A percentile compares a stretch with the other conserved stretches of the same genome.
These are phyloP conservation scores for Sebastes hubbsi DNA, from an alignment of 2,797 vertebrate species.

Conservation along the genomic window DNA sequence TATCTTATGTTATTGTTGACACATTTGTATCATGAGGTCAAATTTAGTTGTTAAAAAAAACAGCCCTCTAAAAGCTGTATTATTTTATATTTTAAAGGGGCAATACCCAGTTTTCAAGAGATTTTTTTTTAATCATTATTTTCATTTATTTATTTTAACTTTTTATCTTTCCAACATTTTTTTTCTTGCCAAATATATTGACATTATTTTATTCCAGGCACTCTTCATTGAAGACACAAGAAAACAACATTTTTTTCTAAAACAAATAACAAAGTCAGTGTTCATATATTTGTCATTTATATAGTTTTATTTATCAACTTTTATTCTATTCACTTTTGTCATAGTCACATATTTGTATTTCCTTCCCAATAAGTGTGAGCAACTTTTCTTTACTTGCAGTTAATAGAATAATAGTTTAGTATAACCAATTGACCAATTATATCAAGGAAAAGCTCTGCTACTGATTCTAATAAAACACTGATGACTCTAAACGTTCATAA, in stretches of 20 bases:
- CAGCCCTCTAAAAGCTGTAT: too few species aligned
- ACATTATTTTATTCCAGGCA: neutral
- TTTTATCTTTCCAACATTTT: neutral
- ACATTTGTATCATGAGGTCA: too few species aligned
- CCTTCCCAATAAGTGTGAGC: neutral
- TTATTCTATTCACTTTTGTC: neutral
- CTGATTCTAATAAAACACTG: neutral
- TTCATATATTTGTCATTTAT: neutral
- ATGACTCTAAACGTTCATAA: neutral
- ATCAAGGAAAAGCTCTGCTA: accelerated
- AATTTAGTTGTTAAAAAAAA: too few species aligned
- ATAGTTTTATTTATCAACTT: neutral
- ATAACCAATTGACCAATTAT: neutral
- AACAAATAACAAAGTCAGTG: neutral
- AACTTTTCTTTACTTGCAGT: too few species aligned
- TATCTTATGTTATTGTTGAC: neutral
- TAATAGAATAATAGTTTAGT: too few species aligned
- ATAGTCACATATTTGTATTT: neutral
- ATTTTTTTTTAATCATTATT: neutral
- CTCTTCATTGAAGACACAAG: neutral
- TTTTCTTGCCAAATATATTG: neutral
- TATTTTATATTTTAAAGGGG: neutral
- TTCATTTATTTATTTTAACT: neutral
- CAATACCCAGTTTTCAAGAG: neutral
- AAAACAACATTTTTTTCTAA: neutral